phyloP scores from a whole-genome alignment of 2,888 invertebrate species.

The Polydrusus pterygomalis region DNA sequence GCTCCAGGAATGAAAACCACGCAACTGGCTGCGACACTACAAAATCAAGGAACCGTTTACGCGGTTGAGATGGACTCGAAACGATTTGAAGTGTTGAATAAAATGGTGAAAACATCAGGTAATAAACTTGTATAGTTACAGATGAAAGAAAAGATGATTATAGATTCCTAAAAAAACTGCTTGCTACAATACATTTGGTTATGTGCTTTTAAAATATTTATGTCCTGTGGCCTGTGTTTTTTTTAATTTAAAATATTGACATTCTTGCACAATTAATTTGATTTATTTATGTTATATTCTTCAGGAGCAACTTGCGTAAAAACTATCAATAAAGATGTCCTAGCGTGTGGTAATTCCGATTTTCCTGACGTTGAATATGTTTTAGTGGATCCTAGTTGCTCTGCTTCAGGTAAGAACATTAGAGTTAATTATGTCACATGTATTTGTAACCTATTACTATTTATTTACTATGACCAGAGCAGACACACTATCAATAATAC shows the following conservation, averaged over 20 bases:
- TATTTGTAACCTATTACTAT: too few relatives aligned
- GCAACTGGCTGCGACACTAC: constrained; percentile 88
- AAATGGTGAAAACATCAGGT: constrained; percentile 76
- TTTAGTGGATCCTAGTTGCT: constrained; percentile 97
- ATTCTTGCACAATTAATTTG: background rate
- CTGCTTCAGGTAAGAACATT: constrained; percentile 86
- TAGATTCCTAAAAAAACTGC: too few relatives aligned
- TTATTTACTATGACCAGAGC: too few relatives aligned
- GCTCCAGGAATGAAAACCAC: constrained; percentile 98
- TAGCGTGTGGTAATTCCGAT: constrained; percentile 77
- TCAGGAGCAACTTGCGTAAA: constrained; percentile 80
- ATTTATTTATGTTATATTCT: background rate
- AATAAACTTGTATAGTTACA: background rate
- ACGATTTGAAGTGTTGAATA: constrained; percentile 80
- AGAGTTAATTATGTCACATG: too few relatives aligned
- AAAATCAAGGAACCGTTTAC: constrained; percentile 85
- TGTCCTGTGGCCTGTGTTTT: too few relatives aligned
- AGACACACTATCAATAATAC: too few relatives aligned
- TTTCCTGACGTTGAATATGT: constrained; percentile 88
- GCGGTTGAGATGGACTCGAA: constrained; percentile 86
- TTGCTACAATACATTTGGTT: too few relatives aligned
- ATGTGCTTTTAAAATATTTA: too few relatives aligned
- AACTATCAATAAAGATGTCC: constrained; percentile 82
- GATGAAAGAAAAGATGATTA: too few relatives aligned
- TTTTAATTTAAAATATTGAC: too few relatives aligned